Percentiles rank a stretch among this genome's conserved stretches.
These are phyloP conservation scores for Lophochroa leadbeateri DNA, from an alignment of 2,113 vertebrate species.

Conservation along the genomic window DNA sequence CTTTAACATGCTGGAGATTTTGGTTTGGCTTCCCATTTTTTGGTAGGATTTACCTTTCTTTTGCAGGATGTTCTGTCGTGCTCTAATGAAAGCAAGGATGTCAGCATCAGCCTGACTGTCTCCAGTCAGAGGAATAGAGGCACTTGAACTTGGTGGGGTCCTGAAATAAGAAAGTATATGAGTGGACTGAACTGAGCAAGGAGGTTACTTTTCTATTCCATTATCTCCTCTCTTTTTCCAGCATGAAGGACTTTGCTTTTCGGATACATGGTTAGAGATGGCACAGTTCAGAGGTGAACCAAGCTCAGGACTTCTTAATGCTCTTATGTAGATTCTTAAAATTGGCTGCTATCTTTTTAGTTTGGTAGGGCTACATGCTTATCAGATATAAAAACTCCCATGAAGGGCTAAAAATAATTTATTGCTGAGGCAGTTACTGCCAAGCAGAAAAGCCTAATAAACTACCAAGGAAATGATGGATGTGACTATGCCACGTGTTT, in stretches of 20 bases:
- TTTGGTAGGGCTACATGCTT: not conserved
- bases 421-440: not conserved
- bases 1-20: not conserved
- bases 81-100: conserved; percentile 90
- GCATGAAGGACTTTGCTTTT: not conserved
- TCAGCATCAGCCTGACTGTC: conserved; percentile 86
- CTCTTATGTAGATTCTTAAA: not conserved
- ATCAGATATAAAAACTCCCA: not conserved
- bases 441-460: not conserved
- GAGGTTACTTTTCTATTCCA: not conserved
- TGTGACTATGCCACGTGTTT: not conserved
- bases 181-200: not conserved
- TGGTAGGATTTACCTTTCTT: conserved; percentile 79
- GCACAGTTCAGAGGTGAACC: not conserved
- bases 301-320: not conserved
- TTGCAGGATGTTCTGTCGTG: conserved; percentile 84
- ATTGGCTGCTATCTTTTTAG: not conserved
- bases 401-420: not conserved
- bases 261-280: not conserved
- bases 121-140: conserved; percentile 85
- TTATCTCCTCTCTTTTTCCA: not conserved
- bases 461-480: not conserved
- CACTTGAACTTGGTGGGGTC: conserved; percentile 19
- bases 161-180: conserved; percentile 72
- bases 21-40: not conserved